Conservation (phyloP, 2,113 vertebrate species). For the Xiphophorus maculatus region DNA sequence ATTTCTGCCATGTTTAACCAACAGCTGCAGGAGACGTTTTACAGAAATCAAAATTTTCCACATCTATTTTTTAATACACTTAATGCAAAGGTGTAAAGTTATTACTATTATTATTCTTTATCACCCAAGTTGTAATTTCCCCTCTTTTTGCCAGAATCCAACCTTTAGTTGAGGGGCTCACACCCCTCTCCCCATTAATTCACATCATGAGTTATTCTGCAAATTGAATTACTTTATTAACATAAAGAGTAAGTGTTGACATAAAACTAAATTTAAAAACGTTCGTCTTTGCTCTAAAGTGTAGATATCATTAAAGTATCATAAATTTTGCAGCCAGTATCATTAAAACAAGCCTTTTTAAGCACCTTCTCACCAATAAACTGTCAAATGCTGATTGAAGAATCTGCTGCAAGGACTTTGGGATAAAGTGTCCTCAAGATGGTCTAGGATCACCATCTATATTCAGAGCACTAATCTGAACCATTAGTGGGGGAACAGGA, state of each 20-base stretch:
- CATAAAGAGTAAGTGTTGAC: neutral
- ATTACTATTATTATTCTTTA: too few relatives aligned
- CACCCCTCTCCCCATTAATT: neutral
- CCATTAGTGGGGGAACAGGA: conserved; percentile 67
- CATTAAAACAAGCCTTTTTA: neutral
- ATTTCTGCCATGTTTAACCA: too few relatives aligned
- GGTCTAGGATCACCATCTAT: conserved; percentile 64
- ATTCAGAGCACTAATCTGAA: conserved; percentile 73
- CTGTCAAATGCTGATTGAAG: conserved; percentile 11
- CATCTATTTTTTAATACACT: too few relatives aligned
- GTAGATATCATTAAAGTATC: neutral
- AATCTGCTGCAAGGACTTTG: conserved; percentile 54
- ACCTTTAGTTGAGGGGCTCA: neutral
- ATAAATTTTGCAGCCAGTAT: neutral
- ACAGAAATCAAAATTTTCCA: too few relatives aligned
- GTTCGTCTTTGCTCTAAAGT: neutral
- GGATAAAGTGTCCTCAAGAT: conserved; percentile 70
- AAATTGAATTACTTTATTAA: neutral
- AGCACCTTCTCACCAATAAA: neutral
- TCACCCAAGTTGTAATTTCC: too few relatives aligned
- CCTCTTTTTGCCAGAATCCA: neutral
- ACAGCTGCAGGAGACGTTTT: too few relatives aligned
- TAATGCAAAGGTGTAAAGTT: too few relatives aligned
- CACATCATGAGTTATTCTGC: neutral
- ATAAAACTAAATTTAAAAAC: neutral